These are phyloP conservation scores for Pseudomyrmex dendroicus DNA, from an alignment of 1,140 invertebrate species.

Conservation along the genomic window DNA sequence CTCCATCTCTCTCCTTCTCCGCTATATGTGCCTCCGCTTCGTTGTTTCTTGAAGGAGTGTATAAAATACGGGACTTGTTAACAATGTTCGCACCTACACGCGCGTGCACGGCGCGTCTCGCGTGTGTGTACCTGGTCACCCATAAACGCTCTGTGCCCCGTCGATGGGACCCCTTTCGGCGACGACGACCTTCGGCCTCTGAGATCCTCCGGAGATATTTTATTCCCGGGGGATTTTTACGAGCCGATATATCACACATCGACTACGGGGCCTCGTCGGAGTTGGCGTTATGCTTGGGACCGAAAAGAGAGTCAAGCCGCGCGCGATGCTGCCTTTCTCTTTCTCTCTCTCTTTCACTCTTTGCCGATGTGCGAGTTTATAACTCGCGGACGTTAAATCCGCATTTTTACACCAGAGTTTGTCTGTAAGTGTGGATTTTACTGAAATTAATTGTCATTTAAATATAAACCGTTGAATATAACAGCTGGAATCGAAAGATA, in stretches of 20 bases:
- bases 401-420: conserved; percentile 5
- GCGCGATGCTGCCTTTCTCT: conserved; percentile 58
- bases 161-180: conserved; percentile 80
- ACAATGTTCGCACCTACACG: conserved; percentile 84
- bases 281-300: conserved; percentile 76
- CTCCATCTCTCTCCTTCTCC: background rate
- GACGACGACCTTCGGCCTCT: conserved; percentile 82
- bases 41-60: conserved; percentile 75
- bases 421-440: background rate
- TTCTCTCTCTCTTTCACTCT: background rate
- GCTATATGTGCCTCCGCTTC: conserved; percentile 42
- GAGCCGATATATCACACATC: conserved; percentile 85
- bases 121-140: conserved; percentile 70
- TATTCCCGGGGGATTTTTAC: conserved; percentile 84
- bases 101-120: conserved; percentile 63
- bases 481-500: background rate
- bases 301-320: conserved; percentile 63
- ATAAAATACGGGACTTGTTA: conserved; percentile 85
- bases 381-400: background rate
- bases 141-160: conserved; percentile 65
- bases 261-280: conserved; percentile 73
- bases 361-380: conserved; percentile 5
- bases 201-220: conserved; percentile 84
- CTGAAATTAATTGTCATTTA: too few relatives aligned
- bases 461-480: too few relatives aligned